phyloP scores from a whole-genome alignment of 2,113 vertebrate species.

The Notothenia coriiceps region DNA sequence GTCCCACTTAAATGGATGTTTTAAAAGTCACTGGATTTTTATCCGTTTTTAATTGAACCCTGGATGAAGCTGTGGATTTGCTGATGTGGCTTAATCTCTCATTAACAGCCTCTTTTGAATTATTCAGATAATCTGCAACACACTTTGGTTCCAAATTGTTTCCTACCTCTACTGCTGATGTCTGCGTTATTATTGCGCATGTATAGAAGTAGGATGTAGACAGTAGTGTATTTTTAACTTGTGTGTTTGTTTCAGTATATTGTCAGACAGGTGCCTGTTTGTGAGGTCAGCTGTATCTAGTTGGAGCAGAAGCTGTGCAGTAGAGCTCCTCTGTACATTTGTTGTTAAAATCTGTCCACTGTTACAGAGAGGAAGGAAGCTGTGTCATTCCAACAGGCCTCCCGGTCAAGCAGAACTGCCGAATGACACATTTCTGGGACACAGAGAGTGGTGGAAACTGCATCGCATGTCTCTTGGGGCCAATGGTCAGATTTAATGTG shows the following conservation, averaged over 20 bases:
- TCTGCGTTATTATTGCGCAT: conserved; percentile 2
- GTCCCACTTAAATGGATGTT: conserved; percentile 67
- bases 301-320: conserved; percentile 17
- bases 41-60: conserved; percentile 81
- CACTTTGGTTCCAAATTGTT: not conserved
- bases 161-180: not conserved
- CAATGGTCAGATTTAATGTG: conserved; percentile 63
- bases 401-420: conserved; percentile 43
- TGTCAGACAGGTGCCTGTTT: not conserved
- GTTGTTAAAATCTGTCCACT: conserved; percentile 23
- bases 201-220: not conserved
- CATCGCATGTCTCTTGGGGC: conserved; percentile 47
- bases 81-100: conserved; percentile 72
- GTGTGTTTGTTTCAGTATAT: not conserved
- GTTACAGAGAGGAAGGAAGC: conserved; percentile 10
- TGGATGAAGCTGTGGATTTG: conserved; percentile 65
- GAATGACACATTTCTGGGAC: conserved; percentile 48
- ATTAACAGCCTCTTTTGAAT: conserved; percentile 67
- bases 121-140: conserved; percentile 65
- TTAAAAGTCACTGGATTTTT: conserved; percentile 76
- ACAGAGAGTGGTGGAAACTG: conserved; percentile 34
- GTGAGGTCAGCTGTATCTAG: conserved; percentile 16
- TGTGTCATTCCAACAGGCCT: conserved; percentile 18
- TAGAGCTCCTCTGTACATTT: conserved; percentile 9
- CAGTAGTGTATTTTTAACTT: not conserved